Conservation (phyloP, 2,797 vertebrate genomes). For the Cynopterus sphinx region DNA sequence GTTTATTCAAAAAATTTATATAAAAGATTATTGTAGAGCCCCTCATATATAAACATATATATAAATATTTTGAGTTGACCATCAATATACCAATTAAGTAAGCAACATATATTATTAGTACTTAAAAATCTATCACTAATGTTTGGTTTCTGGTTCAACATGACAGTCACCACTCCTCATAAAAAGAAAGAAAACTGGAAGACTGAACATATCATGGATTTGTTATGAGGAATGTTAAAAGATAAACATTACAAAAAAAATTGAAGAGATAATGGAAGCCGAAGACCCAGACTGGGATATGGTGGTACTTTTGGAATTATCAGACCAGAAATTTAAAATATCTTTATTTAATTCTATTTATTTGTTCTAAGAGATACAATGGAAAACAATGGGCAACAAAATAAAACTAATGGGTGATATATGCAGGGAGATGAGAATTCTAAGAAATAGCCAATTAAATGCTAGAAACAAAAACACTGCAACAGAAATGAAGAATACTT, state of each 20-base stretch:
- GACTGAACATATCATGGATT: not conserved
- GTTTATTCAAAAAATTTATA: not conserved
- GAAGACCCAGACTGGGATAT: not conserved
- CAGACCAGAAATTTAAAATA: not conserved
- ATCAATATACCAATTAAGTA: not conserved
- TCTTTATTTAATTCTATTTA: not conserved
- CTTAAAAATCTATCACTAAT: not conserved
- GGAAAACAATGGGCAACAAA: not conserved
- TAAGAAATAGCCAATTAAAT: not conserved
- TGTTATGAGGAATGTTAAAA: not conserved
- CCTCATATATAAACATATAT: not conserved
- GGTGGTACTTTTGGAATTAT: not conserved
- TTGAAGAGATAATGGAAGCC: not conserved
- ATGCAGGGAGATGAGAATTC: not conserved
- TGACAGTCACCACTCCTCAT: not conserved
- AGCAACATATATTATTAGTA: not conserved
- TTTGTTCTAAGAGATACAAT: not conserved
- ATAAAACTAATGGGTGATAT: not conserved
- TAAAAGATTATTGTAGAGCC: not conserved
- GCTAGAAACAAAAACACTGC: not conserved
- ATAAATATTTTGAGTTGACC: not conserved
- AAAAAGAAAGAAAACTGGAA: not conserved
- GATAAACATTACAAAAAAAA: not conserved
- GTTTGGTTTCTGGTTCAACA: not conserved
- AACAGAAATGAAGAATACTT: not conserved